These are phyloP conservation scores for Streblospio benedicti DNA, from an alignment of 1,140 invertebrate genomes.

Conservation along the genomic window DNA sequence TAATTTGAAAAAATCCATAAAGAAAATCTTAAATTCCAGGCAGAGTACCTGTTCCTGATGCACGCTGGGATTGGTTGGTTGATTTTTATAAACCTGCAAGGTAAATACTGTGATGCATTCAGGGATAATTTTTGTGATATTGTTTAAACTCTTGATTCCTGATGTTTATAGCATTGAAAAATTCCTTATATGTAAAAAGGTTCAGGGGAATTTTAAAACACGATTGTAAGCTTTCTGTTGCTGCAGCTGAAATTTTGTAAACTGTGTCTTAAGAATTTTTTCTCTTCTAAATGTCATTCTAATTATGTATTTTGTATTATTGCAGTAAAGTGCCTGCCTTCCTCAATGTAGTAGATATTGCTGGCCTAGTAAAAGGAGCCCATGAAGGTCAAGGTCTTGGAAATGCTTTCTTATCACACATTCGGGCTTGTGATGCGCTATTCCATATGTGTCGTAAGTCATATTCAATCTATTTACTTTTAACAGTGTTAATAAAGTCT, in stretches of 20 bases:
- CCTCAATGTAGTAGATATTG: constrained; percentile 95
- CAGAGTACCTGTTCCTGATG: constrained; percentile 96
- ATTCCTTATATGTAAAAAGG: too few species aligned
- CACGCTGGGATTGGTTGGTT: constrained; percentile 84
- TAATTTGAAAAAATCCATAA: too few species aligned
- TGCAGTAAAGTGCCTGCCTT: constrained; percentile 87
- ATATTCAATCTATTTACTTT: too few species aligned
- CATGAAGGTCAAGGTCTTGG: constrained; percentile 95
- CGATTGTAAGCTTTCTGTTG: too few species aligned
- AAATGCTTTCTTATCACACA: constrained; percentile 97
- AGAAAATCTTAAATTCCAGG: constrained; percentile 56
- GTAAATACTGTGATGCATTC: constrained; percentile 52
- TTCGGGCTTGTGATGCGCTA: constrained; percentile 96
- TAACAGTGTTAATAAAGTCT: too few species aligned
- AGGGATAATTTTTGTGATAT: background rate
- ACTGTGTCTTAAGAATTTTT: too few species aligned
- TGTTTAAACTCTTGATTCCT: too few species aligned
- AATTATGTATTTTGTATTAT: constrained; percentile 24
- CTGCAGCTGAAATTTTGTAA: too few species aligned
- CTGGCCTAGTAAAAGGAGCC: constrained; percentile 94
- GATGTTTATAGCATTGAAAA: too few species aligned
- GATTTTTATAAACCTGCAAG: constrained; percentile 89
- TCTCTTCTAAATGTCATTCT: too few species aligned
- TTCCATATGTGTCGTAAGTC: constrained; percentile 93
- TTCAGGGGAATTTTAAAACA: background rate